Base-by-base conservation (phyloP, 2,888 invertebrate species). In the Cantharis rustica region DNA sequence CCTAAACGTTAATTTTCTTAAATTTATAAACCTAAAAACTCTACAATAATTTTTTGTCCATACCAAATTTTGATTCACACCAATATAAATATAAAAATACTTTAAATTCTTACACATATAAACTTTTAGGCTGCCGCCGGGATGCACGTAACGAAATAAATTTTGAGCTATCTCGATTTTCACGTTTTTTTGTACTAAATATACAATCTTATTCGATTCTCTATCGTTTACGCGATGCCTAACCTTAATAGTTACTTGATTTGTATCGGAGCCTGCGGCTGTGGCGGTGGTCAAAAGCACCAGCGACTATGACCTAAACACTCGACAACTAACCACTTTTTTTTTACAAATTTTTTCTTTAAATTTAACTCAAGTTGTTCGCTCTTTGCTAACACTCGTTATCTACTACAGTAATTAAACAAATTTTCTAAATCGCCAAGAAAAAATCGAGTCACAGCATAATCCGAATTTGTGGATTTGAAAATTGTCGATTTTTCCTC, bases 1-100 rank as follows among this genome's bases (percentile, higher is more conserved):
- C 91, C 92, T 92, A 92, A 92, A 91, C 89, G 89, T 88, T 91
- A 91, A 90, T 89, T 90, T 91, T 91, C 91, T 88, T 87, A 88
- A 88, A 87, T 86, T 87, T 87, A 86, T 86, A 86, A 88, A 88
- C 88, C 88, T 88, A 88, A 88, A 87, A 84, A 87, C 85, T 87
- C 88, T 88, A 88, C 88, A 86, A 88, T 87, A 88, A 88, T 88
- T 87, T 71, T 84, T 88, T 88, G 87, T 87, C 87, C 84, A 87
- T 88, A 88, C 88, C 88, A 86, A 89, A 89, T 89, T 89, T 89
- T 89, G 89, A 89, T 89, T 89, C 88, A 88, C 89, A 89, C 88
- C 88, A 88, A 89, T 88, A 88, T 88, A 88, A 88, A 88, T 88
- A 88, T 88, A 88, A 88, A 88, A 88, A 88, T 88, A 88, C 88